Conservation (phyloP, 2,888 invertebrate genomes). For the Hypomecis atomaria region DNA sequence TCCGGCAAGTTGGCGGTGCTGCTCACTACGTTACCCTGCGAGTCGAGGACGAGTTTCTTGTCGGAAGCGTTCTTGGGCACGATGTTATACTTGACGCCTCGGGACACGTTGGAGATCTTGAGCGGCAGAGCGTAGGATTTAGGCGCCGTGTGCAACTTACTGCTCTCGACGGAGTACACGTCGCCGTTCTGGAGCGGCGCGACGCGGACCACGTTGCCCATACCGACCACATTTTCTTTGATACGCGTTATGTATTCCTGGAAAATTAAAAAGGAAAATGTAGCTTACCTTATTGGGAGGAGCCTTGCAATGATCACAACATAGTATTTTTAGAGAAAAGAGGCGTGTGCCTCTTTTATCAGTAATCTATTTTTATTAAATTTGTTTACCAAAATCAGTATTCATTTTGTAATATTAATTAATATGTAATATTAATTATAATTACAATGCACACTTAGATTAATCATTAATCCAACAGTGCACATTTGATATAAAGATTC, state of each 20-base stretch:
- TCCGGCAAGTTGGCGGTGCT: slow-evolving; percentile 79
- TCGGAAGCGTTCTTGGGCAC: slow-evolving; percentile 81
- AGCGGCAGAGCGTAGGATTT: slow-evolving; percentile 80
- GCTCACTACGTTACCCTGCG: slow-evolving; percentile 79
- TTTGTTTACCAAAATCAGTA: no score
- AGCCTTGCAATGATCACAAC: neutral
- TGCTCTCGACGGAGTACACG: slow-evolving; percentile 73
- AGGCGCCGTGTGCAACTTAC: slow-evolving; percentile 69
- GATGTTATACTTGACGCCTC: slow-evolving; percentile 78
- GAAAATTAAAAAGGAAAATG: slow-evolving; percentile 37
- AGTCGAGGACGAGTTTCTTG: slow-evolving; percentile 78
- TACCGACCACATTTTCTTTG: slow-evolving; percentile 89
- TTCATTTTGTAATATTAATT: no score
- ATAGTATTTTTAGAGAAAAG: no score
- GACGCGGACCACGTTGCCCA: slow-evolving; percentile 88
- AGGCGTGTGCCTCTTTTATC: no score
- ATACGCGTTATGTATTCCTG: slow-evolving; percentile 83
- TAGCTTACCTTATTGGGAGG: neutral
- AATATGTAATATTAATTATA: no score
- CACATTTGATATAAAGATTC: no score
- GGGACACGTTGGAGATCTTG: slow-evolving; percentile 77
- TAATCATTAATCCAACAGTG: no score
- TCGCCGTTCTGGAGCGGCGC: slow-evolving; percentile 80
- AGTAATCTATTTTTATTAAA: no score
- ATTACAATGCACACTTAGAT: no score